These are phyloP conservation scores for Ictalurus furcatus DNA, from an alignment of 2,113 vertebrate species.

Conservation along the genomic window DNA sequence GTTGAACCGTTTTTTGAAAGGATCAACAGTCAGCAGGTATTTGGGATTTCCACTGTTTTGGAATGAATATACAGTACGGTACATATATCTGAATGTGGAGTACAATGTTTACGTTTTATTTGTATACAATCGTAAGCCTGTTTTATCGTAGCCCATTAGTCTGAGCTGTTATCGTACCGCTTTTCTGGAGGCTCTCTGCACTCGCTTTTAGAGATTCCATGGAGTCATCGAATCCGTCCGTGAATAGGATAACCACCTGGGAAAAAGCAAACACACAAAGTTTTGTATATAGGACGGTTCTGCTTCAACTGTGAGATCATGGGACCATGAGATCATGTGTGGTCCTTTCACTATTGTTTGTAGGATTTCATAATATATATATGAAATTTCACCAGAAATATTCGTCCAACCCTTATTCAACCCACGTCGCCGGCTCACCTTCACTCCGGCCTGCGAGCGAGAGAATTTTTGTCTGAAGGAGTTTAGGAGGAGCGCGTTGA, in stretches of 20 bases:
- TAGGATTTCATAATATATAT: not conserved
- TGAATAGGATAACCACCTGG: conserved; percentile 84
- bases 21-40: not conserved
- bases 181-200: conserved; percentile 65
- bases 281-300: not conserved
- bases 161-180: conserved; percentile 63
- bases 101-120: not conserved
- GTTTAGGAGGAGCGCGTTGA: conserved; percentile 74
- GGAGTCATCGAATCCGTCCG: conserved; percentile 80
- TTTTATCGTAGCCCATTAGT: not conserved
- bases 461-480: conserved; percentile 71
- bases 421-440: conserved; percentile 61
- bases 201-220: conserved; percentile 69
- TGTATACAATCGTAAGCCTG: not conserved
- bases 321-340: not conserved
- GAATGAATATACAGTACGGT: not conserved
- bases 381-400: not conserved
- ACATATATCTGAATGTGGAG: not conserved
- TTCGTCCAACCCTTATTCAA: not conserved
- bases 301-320: not conserved
- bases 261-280: not conserved
- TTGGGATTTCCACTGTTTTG: not conserved
- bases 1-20: not conserved
- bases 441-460: conserved; percentile 61
- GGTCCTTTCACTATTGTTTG: not conserved